These are phyloP conservation scores for Trichogramma evanescens DNA, from an alignment of 2,888 invertebrate genomes.

Conservation along the genomic window DNA sequence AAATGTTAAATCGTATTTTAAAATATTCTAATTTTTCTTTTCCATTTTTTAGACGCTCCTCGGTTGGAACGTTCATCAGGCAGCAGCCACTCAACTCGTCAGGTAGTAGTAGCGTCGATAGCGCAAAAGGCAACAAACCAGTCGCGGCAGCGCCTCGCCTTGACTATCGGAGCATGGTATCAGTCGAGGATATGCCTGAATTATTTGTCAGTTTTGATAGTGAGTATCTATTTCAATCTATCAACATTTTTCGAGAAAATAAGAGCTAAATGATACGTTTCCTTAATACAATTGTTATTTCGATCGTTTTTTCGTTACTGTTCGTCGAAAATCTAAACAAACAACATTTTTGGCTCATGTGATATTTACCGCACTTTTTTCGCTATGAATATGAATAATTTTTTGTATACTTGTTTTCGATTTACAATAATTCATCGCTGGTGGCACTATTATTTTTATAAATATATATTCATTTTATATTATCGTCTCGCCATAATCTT, in stretches of 20 bases:
- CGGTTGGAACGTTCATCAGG: constrained; percentile 78
- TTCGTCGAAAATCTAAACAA: too few relatives aligned
- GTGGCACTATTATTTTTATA: too few relatives aligned
- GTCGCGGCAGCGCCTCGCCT: constrained; percentile 64
- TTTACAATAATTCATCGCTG: too few relatives aligned
- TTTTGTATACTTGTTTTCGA: too few relatives aligned
- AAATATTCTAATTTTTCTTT: not conserved
- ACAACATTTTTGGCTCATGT: too few relatives aligned
- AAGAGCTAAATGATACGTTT: not conserved
- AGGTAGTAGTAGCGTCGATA: constrained; percentile 55
- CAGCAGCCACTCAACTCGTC: constrained; percentile 52
- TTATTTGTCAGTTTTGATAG: constrained; percentile 91
- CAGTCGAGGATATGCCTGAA: constrained; percentile 91
- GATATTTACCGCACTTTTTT: too few relatives aligned
- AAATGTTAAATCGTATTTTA: too few relatives aligned
- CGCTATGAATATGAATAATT: too few relatives aligned
- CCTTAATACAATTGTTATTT: not conserved
- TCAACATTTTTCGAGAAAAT: not conserved
- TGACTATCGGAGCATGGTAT: constrained; percentile 88
- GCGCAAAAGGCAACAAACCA: constrained; percentile 54
- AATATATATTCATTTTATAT: too few relatives aligned
- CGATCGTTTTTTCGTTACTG: too few relatives aligned
- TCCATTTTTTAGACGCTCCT: constrained; percentile 63
- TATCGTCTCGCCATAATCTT: too few relatives aligned
- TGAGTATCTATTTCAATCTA: constrained; percentile 52